Conservation (phyloP, 2,113 vertebrate species). For the Platysteira castanea region DNA sequence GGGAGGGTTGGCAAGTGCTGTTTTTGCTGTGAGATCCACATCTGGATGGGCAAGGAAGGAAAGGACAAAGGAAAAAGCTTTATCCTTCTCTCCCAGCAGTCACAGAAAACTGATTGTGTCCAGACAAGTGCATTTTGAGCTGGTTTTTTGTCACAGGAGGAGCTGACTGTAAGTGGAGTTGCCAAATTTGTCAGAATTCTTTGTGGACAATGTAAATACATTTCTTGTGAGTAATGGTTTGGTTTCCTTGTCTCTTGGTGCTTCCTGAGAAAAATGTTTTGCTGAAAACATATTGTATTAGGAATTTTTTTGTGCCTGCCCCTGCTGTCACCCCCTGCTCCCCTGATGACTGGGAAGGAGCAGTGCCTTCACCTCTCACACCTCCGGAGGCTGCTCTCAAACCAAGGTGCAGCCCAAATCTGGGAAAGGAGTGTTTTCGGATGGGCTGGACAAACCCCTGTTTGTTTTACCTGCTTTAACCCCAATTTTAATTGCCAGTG, state of each 20-base stretch:
- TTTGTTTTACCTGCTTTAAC: background rate
- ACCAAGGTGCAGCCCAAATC: background rate
- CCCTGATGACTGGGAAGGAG: background rate
- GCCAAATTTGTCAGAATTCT: background rate
- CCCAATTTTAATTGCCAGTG: background rate
- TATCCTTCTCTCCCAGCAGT: background rate
- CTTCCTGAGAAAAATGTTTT: slow-evolving; percentile 15
- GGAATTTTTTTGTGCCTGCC: background rate
- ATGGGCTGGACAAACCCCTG: background rate
- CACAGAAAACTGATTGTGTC: background rate
- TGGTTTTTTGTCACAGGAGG: background rate
- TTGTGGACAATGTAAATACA: background rate
- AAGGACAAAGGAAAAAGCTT: background rate
- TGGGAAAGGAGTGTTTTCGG: background rate
- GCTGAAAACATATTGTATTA: background rate
- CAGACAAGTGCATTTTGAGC: background rate
- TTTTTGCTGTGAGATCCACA: background rate
- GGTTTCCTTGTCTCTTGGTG: slow-evolving; percentile 1
- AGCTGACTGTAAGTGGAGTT: background rate
- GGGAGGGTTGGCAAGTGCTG: background rate
- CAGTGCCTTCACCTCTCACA: background rate
- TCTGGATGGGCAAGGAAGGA: background rate
- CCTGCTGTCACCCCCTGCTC: background rate
- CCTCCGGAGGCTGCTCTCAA: background rate
- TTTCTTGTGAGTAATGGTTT: background rate